phyloP scores from a whole-genome alignment of 2,797 vertebrate species.

The Neomorphus geoffroyi region DNA sequence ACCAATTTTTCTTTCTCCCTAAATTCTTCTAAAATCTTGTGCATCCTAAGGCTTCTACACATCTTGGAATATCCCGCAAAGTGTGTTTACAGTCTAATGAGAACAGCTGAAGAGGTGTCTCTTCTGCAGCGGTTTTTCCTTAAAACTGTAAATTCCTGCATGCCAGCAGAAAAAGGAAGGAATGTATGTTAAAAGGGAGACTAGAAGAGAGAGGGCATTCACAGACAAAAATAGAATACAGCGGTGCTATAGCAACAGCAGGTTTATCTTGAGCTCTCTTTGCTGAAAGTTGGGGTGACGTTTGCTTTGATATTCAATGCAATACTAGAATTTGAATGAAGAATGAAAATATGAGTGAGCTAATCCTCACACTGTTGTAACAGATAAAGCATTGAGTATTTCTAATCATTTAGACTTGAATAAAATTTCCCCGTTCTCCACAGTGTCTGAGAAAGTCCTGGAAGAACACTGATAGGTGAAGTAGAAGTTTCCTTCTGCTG shows the following conservation, averaged over 20 bases:
- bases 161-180: not conserved
- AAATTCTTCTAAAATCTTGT: not conserved
- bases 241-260: not conserved
- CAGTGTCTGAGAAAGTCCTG: not conserved
- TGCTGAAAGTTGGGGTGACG: not conserved
- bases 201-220: not conserved
- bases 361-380: not conserved
- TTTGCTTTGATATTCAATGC: not conserved
- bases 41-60: rapidly evolving
- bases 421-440: not conserved
- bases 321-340: not conserved
- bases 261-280: not conserved
- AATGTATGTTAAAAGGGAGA: rapidly evolving
- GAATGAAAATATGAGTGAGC: not conserved
- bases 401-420: not conserved
- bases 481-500: not conserved
- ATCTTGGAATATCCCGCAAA: rapidly evolving
- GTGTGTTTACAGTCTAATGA: rapidly evolving
- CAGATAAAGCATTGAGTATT: not conserved
- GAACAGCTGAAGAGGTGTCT: not conserved
- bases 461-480: not conserved
- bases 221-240: rapidly evolving
- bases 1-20: not conserved
- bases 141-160: not conserved
- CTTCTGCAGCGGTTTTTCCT: not conserved